These are phyloP conservation scores for Poecilus cupreus DNA, from an alignment of 2,888 invertebrate species.

Conservation along the genomic window DNA sequence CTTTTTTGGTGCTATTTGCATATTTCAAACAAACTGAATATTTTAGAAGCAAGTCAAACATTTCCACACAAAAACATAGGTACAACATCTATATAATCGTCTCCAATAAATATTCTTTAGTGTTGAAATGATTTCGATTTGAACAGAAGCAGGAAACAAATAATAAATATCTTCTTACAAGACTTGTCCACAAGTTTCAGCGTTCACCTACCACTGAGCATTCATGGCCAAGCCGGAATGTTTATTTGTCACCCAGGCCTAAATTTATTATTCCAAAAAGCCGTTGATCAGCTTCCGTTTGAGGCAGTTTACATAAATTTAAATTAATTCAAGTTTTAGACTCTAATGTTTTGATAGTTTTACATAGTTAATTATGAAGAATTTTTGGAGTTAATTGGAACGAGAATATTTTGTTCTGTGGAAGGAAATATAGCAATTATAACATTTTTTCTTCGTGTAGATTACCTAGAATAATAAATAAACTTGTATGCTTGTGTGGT, in stretches of 20 bases:
- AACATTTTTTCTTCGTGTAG: slow-evolving; percentile 14
- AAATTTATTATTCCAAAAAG: slow-evolving; percentile 23
- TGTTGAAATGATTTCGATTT: neutral
- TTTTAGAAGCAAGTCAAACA: too few species aligned
- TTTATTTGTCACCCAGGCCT: slow-evolving; percentile 2
- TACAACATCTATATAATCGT: neutral
- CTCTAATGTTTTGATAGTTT: neutral
- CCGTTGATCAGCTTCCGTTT: slow-evolving; percentile 30
- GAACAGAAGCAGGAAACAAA: neutral
- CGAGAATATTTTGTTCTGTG: neutral
- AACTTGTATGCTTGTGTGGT: too few species aligned
- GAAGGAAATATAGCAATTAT: slow-evolving; percentile 14
- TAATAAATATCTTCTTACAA: neutral
- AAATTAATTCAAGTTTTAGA: slow-evolving; percentile 4
- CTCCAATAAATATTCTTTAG: neutral
- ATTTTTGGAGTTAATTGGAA: slow-evolving; percentile 5
- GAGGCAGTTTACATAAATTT: slow-evolving; percentile 25
- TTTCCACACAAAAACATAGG: neutral
- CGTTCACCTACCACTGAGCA: neutral
- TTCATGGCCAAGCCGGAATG: neutral
- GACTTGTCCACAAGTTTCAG: neutral
- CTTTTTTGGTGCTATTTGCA: too few species aligned
- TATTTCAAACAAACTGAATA: too few species aligned
- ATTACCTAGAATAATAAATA: neutral
- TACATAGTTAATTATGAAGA: slow-evolving; percentile 26